Evolutionary conservation across 2,113 vertebrate genomes (phyloP).

Genomic region (Seriola rivoliana): DNA sequence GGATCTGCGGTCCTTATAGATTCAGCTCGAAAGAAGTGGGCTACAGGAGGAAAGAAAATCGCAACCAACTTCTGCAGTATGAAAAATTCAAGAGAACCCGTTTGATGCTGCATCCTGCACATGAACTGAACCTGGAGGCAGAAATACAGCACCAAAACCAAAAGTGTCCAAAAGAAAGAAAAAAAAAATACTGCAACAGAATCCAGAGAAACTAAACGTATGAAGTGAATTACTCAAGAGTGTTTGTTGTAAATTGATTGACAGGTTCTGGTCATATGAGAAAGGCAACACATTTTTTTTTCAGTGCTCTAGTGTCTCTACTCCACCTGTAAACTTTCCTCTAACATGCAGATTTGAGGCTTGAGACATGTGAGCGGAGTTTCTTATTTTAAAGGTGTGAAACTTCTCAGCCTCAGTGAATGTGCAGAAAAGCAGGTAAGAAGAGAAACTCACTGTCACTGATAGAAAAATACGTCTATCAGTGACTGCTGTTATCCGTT

Average conservation of each 20-base stretch:
- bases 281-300: background rate
- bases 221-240: background rate
- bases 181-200: background rate
- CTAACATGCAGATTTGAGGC: background rate
- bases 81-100: constrained; percentile 17
- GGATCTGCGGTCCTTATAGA: constrained; percentile 44
- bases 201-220: background rate
- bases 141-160: background rate
- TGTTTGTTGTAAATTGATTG: background rate
- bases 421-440: background rate
- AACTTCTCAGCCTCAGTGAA: background rate
- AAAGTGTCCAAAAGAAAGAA: background rate
- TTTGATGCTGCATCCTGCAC: constrained; percentile 15
- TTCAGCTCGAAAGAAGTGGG: constrained; percentile 13
- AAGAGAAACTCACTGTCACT: background rate
- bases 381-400: background rate
- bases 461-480: background rate
- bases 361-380: background rate
- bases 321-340: background rate
- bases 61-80: constrained; percentile 20
- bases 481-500: background rate
- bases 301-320: background rate
- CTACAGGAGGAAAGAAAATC: background rate
- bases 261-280: background rate
- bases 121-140: constrained; percentile 11